Evolutionary conservation across 2,888 invertebrate species (phyloP).

Genomic region (Meta bourneti): DNA sequence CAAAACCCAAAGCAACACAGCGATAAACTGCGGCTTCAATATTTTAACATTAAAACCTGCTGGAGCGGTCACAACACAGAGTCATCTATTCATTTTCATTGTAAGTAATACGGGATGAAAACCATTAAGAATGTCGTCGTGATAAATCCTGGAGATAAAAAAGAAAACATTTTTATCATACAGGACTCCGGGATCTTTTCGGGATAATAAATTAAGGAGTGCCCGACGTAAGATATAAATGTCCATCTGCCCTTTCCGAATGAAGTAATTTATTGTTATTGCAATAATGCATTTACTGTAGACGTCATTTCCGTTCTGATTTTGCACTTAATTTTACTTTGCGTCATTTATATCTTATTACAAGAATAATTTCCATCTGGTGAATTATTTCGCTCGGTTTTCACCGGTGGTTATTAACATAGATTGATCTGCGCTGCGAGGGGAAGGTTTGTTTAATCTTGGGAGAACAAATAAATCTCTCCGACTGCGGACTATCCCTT

Average conservation of each 20-base stretch:
- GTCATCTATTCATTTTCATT: constrained; percentile 1
- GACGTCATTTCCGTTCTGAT: constrained; percentile 2
- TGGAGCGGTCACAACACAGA: not conserved
- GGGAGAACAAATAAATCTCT: too few species aligned
- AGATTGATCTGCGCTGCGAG: not conserved
- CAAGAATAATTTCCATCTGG: not conserved
- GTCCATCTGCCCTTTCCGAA: constrained; percentile 33
- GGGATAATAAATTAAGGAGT: constrained; percentile 59
- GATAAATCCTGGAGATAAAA: constrained; percentile 46
- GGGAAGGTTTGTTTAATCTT: not conserved
- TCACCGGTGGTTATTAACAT: not conserved
- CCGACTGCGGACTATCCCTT: too few species aligned
- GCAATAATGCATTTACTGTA: constrained; percentile 23
- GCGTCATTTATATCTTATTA: constrained; percentile 16
- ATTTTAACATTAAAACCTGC: not conserved
- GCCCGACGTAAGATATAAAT: constrained; percentile 52
- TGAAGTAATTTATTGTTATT: constrained; percentile 52
- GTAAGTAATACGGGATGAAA: constrained; percentile 25
- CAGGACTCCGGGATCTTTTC: not conserved
- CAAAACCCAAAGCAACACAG: too few species aligned
- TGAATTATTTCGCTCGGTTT: not conserved
- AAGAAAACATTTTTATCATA: constrained; percentile 44
- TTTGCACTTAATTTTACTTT: constrained; percentile 25
- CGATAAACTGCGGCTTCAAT: too few species aligned
- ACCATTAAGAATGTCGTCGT: constrained; percentile 36